Base-by-base conservation (phyloP, 2,113 vertebrate genomes). In the Thalassoma bifasciatum region DNA sequence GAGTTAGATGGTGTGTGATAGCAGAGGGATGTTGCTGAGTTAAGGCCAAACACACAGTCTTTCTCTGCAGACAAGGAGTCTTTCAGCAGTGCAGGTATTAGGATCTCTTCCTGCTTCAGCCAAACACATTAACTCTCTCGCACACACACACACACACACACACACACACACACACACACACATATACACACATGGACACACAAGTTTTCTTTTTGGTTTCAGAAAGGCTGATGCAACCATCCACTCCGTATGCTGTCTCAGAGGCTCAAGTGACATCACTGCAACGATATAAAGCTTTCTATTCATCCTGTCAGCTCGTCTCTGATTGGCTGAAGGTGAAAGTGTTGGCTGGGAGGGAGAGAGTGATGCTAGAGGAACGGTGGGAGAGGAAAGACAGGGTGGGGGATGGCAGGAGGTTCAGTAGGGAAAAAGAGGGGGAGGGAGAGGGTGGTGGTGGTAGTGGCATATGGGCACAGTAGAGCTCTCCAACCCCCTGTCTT, bases 21-120 rank as follows among this genome's bases (percentile, higher is more conserved):
- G 37, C 56, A 40, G 23, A 71, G 47, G 42, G 47, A 61, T 77
- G 53, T 79, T 79, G 82, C 78, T 67, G 63, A 84, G 72, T 85
- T 69, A 61, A 76, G 66, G 62, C 77, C 65, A 82, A 75, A 89
- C 69, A 82, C 71, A 65, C 66, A 52, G 53, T 77, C 68, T 84
- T 68, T 85, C 79, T 81, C 76, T 77, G 79, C 66, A 84, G 59
- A 86, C 83, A 89, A 82, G 79, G 67, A 67, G 44, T 56, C 84
- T 76, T 89, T 88, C 46, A 84, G 83, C 75, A 66, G 73, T 70
- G 71, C 63, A 77, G 59, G 59, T 86, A 77, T 77, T 79, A 34
- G 72, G 70, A 49, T 75, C 71, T 78, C 44, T 74, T 74, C 70
- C 65, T 67, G 58, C 80, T 74, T 89, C 83, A 87, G 63, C 79